These are phyloP conservation scores for Drosophila santomea DNA, from an alignment of 1,140 invertebrate genomes.

Conservation along the genomic window DNA sequence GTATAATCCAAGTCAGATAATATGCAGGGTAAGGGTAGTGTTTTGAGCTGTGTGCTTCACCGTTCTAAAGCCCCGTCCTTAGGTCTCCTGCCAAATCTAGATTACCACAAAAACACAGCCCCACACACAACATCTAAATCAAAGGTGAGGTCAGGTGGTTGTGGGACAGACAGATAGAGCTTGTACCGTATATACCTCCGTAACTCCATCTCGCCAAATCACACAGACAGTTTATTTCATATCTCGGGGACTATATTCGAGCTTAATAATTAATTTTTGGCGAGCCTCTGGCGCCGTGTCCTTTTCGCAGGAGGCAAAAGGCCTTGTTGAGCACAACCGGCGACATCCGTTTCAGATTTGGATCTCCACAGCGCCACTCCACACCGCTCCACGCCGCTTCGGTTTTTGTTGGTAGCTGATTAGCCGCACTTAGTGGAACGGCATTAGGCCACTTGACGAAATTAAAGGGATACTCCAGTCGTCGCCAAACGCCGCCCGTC, in stretches of 20 bases:
- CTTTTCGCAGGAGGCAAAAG: constrained; percentile 4
- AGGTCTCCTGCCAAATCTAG: not conserved
- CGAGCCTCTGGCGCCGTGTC: constrained; percentile 30
- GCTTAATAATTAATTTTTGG: constrained; percentile 76
- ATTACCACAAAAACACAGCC: constrained; percentile 3
- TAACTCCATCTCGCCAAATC: constrained; percentile 6
- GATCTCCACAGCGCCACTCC: constrained; percentile 36
- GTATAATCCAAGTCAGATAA: too few relatives aligned
- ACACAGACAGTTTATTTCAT: constrained; percentile 61
- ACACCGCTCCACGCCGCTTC: not conserved
- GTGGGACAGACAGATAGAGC: constrained; percentile 14
- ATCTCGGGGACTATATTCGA: constrained; percentile 45
- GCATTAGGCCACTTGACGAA: constrained; percentile 80
- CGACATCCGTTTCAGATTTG: constrained; percentile 79
- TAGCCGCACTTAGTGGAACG: constrained; percentile 79
- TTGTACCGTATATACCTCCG: not conserved
- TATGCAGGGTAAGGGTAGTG: not conserved
- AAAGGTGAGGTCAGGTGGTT: constrained; percentile 12
- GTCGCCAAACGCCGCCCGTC: not conserved
- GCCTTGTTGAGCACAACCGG: constrained; percentile 59
- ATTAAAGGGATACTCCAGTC: constrained; percentile 59
- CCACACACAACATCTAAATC: not conserved
- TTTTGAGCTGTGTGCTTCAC: not conserved
- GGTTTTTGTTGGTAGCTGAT: constrained; percentile 65
- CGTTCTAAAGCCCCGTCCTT: not conserved